Conservation (phyloP, 2,797 vertebrate species). For the Phrynocephalus forsythii region DNA sequence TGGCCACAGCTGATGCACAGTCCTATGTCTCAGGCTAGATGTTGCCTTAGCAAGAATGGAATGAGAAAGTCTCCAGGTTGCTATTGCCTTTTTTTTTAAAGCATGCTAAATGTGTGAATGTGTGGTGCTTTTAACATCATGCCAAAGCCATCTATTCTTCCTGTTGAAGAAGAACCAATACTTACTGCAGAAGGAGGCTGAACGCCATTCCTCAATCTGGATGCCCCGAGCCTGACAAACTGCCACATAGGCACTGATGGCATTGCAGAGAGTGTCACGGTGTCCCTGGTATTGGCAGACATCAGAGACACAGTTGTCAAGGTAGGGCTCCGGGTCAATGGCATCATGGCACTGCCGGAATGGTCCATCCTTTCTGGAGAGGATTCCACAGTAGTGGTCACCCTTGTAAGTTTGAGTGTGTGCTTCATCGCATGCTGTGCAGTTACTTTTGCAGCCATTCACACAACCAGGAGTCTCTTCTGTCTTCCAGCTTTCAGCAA, state of each 20-base stretch:
- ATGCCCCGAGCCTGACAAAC: constrained; percentile 76
- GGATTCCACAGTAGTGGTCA: constrained; percentile 71
- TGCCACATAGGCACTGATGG: constrained; percentile 71
- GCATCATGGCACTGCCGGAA: constrained; percentile 71
- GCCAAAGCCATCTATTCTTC: too few relatives aligned
- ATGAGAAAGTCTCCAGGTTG: not conserved
- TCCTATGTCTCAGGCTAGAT: too few relatives aligned
- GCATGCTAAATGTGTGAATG: not conserved
- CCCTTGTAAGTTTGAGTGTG: constrained; percentile 57
- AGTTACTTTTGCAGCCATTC: constrained; percentile 57
- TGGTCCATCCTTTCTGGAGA: constrained; percentile 67
- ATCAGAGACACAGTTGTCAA: constrained; percentile 72
- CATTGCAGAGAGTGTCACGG: constrained; percentile 69
- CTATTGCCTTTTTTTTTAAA: not conserved
- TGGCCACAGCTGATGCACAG: too few relatives aligned
- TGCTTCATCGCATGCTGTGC: constrained; percentile 59
- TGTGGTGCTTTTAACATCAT: not conserved
- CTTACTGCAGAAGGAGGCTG: constrained; percentile 77
- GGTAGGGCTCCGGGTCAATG: constrained; percentile 67
- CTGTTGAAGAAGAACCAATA: not conserved
- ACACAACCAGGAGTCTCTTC: constrained; percentile 66
- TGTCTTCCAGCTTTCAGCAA: constrained; percentile 72
- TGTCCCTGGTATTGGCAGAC: constrained; percentile 72
- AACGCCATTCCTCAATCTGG: constrained; percentile 73
- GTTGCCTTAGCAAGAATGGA: not conserved